Conservation (phyloP, 2,888 invertebrate genomes). For the Tholera decimalis region DNA sequence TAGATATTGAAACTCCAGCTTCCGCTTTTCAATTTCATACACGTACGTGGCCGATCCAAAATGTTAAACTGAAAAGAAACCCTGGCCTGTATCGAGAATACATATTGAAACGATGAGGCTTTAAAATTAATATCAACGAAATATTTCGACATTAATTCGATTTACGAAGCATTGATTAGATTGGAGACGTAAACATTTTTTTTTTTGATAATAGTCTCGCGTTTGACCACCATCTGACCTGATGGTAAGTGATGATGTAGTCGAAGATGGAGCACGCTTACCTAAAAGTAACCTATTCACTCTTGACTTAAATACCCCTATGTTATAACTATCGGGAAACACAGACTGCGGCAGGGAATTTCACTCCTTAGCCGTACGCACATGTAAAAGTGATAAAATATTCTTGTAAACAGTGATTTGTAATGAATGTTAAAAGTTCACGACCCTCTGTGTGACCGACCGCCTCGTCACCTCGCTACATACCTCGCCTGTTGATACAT, state of each 20-base stretch:
- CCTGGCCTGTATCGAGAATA: conserved; percentile 9
- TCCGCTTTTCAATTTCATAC: conserved; percentile 48
- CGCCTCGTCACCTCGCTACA: background rate
- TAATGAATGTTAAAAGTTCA: conserved; percentile 57
- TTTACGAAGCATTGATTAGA: conserved; percentile 43
- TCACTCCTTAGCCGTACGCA: too few species aligned
- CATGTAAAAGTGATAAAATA: conserved; percentile 48
- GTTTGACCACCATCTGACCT: too few species aligned
- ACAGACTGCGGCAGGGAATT: too few species aligned
- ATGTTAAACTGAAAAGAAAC: conserved; percentile 32
- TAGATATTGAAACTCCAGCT: conserved; percentile 41
- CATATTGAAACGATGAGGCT: conserved; percentile 3
- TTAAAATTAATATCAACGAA: conserved; percentile 17
- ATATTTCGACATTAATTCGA: conserved; percentile 34
- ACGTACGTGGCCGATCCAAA: conserved; percentile 25
- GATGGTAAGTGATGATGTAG: too few species aligned
- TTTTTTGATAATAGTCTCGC: too few species aligned
- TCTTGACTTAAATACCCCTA: too few species aligned
- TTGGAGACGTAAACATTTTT: conserved; percentile 55
- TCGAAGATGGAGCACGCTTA: too few species aligned
- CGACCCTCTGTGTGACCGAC: conserved; percentile 17
- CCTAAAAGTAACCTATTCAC: too few species aligned
- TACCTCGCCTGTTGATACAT: conserved; percentile 22
- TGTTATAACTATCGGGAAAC: too few species aligned
- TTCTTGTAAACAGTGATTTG: conserved; percentile 48